Conservation (phyloP, 2,888 invertebrate genomes). For the Hyppa rectilinea region DNA sequence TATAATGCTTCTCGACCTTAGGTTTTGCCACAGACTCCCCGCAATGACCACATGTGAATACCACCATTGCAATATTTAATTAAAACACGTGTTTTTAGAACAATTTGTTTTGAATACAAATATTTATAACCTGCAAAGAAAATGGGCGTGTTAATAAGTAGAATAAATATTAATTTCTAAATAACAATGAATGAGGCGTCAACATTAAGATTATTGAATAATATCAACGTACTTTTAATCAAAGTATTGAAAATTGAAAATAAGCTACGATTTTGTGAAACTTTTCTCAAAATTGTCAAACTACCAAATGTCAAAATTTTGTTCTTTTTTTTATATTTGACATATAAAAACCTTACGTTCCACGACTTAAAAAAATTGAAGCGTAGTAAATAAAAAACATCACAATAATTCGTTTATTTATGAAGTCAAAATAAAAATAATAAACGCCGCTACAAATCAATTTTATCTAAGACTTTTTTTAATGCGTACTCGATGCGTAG, state of each 20-base stretch:
- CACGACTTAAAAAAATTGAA: neutral
- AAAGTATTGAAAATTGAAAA: constrained; percentile 46
- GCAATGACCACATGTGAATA: constrained; percentile 98
- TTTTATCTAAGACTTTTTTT: too few relatives aligned
- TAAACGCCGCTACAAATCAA: too few relatives aligned
- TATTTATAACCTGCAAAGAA: constrained; percentile 69
- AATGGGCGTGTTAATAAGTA: constrained; percentile 31
- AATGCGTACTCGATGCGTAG: too few relatives aligned
- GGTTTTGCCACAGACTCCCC: constrained; percentile 98
- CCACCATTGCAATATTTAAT: constrained; percentile 93
- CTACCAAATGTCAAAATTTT: constrained; percentile 50
- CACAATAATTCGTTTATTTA: neutral
- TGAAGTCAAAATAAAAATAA: too few relatives aligned
- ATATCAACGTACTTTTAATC: constrained; percentile 35
- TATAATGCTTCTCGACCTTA: constrained; percentile 97
- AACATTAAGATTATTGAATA: neutral
- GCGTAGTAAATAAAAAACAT: too few relatives aligned
- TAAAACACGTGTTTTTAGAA: constrained; percentile 63
- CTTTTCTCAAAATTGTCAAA: constrained; percentile 61
- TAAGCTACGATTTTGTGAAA: constrained; percentile 51
- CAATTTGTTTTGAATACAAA: constrained; percentile 68
- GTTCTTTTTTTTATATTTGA: neutral
- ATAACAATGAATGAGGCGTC: neutral
- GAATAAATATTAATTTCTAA: neutral
- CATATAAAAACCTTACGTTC: neutral